Percentiles rank a stretch among this genome's conserved stretches.
Evolutionary conservation across 2,797 vertebrate genomes (phyloP).

Genomic region (Agapornis canus): DNA sequence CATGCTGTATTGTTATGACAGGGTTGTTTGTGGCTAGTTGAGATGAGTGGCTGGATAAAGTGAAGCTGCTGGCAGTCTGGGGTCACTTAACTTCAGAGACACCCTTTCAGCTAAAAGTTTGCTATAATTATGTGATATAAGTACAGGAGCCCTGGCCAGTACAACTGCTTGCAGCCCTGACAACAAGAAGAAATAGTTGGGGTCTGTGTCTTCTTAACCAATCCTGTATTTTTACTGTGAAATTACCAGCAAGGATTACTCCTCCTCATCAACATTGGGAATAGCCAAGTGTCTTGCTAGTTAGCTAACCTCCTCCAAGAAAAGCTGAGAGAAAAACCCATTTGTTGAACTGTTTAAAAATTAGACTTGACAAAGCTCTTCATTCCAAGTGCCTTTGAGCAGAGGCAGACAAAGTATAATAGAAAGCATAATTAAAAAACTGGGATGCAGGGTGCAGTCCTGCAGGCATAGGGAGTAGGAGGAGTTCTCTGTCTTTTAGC

Average conservation of each 20-base stretch:
- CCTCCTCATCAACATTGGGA: not conserved
- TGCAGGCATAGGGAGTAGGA: not conserved
- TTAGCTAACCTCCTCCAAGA: not conserved
- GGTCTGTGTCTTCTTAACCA: not conserved
- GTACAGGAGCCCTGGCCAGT: not conserved
- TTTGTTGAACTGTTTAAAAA: not conserved
- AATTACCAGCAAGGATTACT: not conserved
- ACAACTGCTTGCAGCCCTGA: not conserved
- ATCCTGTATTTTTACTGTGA: not conserved
- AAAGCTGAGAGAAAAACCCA: not conserved
- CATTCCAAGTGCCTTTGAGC: not conserved
- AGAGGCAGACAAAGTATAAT: not conserved
- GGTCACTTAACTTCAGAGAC: not conserved
- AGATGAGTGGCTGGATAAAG: not conserved
- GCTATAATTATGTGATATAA: not conserved
- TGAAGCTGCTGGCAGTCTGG: not conserved
- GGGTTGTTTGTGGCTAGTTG: not conserved
- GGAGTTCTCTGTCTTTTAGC: not conserved
- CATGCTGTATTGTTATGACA: rapidly evolving
- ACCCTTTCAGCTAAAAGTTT: not conserved
- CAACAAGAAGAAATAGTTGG: not conserved
- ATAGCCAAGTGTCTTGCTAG: not conserved
- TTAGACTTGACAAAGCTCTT: not conserved
- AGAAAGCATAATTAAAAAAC: not conserved
- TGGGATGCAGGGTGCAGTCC: not conserved